phyloP scores from a whole-genome alignment of 2,797 vertebrate genomes.

The Gila robusta region DNA sequence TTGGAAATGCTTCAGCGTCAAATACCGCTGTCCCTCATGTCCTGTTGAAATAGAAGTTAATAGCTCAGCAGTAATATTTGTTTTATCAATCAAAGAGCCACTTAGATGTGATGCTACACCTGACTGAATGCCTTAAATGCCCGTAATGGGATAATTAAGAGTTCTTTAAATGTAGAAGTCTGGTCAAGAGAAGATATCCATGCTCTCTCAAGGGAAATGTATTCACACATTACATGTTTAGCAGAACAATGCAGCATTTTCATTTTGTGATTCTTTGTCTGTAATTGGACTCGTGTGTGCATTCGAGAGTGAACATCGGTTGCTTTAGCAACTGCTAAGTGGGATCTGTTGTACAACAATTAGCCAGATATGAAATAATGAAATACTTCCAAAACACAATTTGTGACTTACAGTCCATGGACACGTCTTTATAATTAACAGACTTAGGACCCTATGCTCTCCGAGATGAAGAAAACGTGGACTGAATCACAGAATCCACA shows the following conservation, averaged over 20 bases:
- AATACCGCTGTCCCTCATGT: not conserved
- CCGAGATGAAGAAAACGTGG: not conserved
- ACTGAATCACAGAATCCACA: not conserved
- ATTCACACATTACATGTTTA: slow-evolving; percentile 14
- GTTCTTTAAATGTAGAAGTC: not conserved
- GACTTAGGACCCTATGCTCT: not conserved
- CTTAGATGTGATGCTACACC: not conserved
- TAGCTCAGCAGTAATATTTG: not conserved
- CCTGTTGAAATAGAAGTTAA: not conserved
- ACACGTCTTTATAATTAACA: not conserved
- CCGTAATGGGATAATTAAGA: not conserved
- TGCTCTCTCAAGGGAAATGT: not conserved
- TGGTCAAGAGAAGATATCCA: not conserved
- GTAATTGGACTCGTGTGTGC: slow-evolving; percentile 8
- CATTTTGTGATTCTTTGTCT: not conserved
- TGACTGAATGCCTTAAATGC: slow-evolving; percentile 4
- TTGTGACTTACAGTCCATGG: not conserved
- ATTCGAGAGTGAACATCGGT: not conserved
- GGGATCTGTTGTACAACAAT: not conserved
- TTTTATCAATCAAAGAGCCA: slow-evolving; percentile 1
- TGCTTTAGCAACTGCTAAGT: slow-evolving; percentile 31
- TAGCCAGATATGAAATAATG: not conserved
- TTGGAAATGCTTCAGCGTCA: not conserved
- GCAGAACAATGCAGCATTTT: not conserved
- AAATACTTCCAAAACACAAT: not conserved